Percentiles rank a stretch among this genome's conserved stretches.
These are phyloP conservation scores for Oryzias sinensis DNA, from an alignment of 2,797 vertebrate species.

Conservation along the genomic window DNA sequence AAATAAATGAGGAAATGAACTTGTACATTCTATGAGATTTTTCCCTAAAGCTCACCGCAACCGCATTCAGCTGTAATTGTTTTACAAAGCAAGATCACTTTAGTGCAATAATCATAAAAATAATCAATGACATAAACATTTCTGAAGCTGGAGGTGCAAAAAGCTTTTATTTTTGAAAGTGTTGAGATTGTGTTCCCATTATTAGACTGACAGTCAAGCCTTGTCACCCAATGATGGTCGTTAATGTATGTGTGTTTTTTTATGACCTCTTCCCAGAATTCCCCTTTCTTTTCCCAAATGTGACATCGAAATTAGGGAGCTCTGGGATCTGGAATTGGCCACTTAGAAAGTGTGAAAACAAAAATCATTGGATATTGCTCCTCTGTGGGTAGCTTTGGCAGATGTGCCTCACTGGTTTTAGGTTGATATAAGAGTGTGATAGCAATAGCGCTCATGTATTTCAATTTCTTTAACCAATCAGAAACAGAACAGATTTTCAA, in stretches of 20 bases:
- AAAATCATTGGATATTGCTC: slow-evolving; percentile 52
- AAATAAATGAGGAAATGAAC: no score
- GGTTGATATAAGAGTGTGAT: slow-evolving; percentile 25
- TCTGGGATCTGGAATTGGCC: slow-evolving; percentile 50
- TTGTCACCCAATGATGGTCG: slow-evolving; percentile 15
- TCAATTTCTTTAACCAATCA: neutral
- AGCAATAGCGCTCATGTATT: neutral
- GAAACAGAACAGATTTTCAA: no score
- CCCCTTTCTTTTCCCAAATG: slow-evolving; percentile 42
- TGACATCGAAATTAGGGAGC: slow-evolving; percentile 45
- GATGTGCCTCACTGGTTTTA: slow-evolving; percentile 44
- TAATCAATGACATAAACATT: no score
- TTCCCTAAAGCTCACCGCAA: no score
- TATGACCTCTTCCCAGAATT: slow-evolving; percentile 53
- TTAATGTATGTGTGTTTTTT: slow-evolving; percentile 24
- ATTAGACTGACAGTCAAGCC: slow-evolving; percentile 18
- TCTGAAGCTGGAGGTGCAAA: no score
- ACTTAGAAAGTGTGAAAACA: slow-evolving; percentile 56
- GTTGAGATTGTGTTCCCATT: slow-evolving; percentile 11
- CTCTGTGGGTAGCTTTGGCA: slow-evolving; percentile 30
- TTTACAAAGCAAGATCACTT: no score
- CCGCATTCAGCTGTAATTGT: no score
- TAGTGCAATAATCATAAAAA: no score
- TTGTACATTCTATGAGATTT: no score
- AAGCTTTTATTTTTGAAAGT: no score